A percentile compares a stretch with the other conserved stretches of the same genome.
Evolutionary conservation across 2,888 invertebrate genomes (phyloP).

Genomic region (Laothoe populi): DNA sequence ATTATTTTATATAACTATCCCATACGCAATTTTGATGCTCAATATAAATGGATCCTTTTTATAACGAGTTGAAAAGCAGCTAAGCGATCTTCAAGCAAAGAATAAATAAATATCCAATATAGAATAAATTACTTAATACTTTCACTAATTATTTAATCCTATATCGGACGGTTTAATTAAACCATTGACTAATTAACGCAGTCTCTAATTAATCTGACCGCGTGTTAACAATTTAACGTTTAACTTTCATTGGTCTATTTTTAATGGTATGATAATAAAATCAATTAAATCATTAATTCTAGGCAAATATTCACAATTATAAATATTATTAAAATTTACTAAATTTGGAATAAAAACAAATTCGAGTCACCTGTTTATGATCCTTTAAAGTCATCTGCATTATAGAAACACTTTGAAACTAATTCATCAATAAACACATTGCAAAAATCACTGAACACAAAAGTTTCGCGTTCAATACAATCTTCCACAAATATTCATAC

Average conservation of each 20-base stretch:
- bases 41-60: too few species aligned
- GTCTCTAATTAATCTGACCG: slow-evolving; percentile 5
- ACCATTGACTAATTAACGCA: background rate
- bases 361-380: slow-evolving; percentile 8
- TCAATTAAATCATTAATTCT: background rate
- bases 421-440: slow-evolving; percentile 5
- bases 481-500: background rate
- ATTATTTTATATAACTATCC: too few species aligned
- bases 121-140: too few species aligned
- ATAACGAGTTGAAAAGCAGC: too few species aligned
- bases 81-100: too few species aligned
- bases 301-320: background rate
- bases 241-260: slow-evolving; percentile 1
- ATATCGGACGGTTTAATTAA: background rate
- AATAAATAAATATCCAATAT: too few species aligned
- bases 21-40: too few species aligned
- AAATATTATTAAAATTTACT: background rate
- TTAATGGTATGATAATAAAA: background rate
- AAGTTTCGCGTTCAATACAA: background rate
- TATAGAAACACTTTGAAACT: slow-evolving; percentile 16
- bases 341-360: background rate
- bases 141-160: too few species aligned
- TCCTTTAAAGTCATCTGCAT: slow-evolving; percentile 8
- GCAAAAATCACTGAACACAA: slow-evolving; percentile 13
- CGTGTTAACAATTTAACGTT: background rate